Conservation (phyloP, 2,888 invertebrate species). For the Gerris lacustris region DNA sequence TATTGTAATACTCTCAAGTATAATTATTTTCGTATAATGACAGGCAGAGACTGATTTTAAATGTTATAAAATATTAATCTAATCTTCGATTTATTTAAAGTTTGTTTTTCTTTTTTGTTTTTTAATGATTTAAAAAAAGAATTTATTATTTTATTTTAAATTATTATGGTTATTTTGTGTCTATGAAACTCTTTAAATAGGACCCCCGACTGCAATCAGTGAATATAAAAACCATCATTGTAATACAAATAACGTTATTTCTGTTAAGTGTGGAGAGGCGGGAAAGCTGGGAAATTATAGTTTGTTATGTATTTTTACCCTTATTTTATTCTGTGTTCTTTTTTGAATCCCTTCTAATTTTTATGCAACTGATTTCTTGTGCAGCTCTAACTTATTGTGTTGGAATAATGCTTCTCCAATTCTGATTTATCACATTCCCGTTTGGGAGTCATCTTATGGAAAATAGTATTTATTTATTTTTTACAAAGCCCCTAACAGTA, state of each 20-base stretch:
- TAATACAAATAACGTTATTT: neutral
- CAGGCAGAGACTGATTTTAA: slow-evolving; percentile 5
- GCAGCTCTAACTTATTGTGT: no score
- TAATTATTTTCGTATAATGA: slow-evolving; percentile 1
- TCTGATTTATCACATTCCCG: no score
- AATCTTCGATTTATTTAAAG: neutral
- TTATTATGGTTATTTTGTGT: neutral
- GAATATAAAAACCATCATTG: neutral
- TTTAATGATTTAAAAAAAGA: neutral
- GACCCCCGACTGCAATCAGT: neutral
- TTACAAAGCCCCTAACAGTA: no score
- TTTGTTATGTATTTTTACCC: slow-evolving; percentile 3
- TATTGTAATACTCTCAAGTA: slow-evolving; percentile 3
- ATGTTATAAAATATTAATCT: neutral
- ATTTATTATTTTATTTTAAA: neutral
- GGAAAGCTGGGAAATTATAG: slow-evolving; percentile 3
- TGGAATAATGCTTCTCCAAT: no score
- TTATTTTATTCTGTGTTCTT: neutral
- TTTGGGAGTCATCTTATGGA: no score
- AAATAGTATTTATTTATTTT: no score
- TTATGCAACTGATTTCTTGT: no score
- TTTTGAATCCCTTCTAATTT: no score
- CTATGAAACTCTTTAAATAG: neutral
- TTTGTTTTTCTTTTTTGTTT: neutral
- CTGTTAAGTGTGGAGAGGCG: slow-evolving; percentile 1